Base-by-base conservation (phyloP, 2,888 invertebrate species). In the Penaeus monodon region DNA sequence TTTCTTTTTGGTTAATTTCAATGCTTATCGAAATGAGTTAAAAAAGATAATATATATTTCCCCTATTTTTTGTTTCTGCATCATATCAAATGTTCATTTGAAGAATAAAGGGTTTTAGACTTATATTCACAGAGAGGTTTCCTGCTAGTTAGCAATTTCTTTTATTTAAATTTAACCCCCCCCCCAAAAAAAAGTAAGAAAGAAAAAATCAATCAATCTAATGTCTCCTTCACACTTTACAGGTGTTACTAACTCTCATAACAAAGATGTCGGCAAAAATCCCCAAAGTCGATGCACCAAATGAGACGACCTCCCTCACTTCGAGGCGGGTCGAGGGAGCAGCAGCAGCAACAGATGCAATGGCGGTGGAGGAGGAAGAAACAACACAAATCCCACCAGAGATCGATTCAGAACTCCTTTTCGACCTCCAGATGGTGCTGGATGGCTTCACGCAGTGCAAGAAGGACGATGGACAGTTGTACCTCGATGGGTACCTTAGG, bases 391-490 rank as follows among this genome's bases (percentile, higher is more conserved):
- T 17, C 17, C n/a, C 29, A 3, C n/a, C 44, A n/a, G 44, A 68
- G 27, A 81, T 81, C 24, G 57, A 70, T 38, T 64, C 83, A 24
- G 86, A 86, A 8, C 65, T 86, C 10, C 70, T 73, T 57, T 88
- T 88, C 84, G 88, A 88, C 63, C 65, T 88, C n/a, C 78, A 86
- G 79, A 29, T 83, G 66, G 88, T 88, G 8, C 49, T 88, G n/a
- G 86, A 88, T 38, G 86, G 88, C 3, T 88, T 88, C 63, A 66
- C 44, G 27, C 49, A 88, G 70, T 88, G 88, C 33, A 80, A 86
- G n/a, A 81, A 83, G 33, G 88, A 88, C 7, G 88, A 88, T 63
- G 88, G 85, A 17, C 88, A 88, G 80, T 82, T 88, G 14, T 86
- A 88, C 81, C 33, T 88, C 12, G 88, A 88, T 80, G 86, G 83